Evolutionary conservation across 2,113 vertebrate species (phyloP), one percentile per base, ranked within the genome.

Genomic region (Acanthisitta chloris): DNA sequence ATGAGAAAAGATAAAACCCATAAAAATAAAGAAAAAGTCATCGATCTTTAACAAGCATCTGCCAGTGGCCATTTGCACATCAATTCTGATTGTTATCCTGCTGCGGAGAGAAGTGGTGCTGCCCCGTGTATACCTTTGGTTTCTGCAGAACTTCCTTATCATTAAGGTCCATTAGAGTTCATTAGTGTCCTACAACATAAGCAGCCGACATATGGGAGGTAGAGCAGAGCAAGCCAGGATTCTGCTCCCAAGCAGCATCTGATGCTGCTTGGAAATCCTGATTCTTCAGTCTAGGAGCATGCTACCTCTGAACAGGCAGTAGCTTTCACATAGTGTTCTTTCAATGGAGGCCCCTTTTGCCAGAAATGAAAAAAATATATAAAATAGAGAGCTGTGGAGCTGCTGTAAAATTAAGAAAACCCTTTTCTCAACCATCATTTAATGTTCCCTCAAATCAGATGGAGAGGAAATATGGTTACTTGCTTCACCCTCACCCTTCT

Each of bases 371-470:
- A 33, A 29, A 36, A 13, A 26, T 9, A 54, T 40, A 54, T 38
- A 25, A 11, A 17, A 18, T 19, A n/a, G 38, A 62, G n/a, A 69
- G 5, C 69, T 69, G 54, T 81, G 49, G 29, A 90, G 49, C 25
- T 90, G 29, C 49, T 81, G 54, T 78, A 88, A 91, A 93, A 81
- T 46, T 62, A 66, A 86, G 31, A 88, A 83, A 90, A 83, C 29
- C 7, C 19, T 92, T 77, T 90, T 55, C 92, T 88, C 43, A 77
- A 83, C 94, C 59, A 92, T 81, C 79, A 90, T 82, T 80, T 90
- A 83, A 83, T 86, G 71, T 73, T 95, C 33, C 51, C 62, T 96
- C 34, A 82, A 92, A 95, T 93, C 90, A 93, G 85, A 77, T 90
- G 38, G 33, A 80, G 52, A 78, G 54, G 52, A 92, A 86, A 89